Evolutionary conservation across 2,888 invertebrate genomes (phyloP).

Genomic region (Caenorhabditis sp.): DNA sequence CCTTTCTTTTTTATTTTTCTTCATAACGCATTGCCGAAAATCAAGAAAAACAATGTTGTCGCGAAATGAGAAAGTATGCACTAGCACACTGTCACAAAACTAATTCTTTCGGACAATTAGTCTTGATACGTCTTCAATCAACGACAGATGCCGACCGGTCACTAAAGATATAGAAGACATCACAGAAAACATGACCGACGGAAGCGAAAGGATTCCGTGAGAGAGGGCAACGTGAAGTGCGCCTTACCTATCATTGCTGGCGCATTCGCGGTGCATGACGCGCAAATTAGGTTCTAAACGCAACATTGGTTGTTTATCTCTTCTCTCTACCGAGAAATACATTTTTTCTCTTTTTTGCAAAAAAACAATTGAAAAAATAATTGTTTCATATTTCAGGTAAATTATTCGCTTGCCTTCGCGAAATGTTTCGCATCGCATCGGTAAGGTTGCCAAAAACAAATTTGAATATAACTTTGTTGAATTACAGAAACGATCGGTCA

Average conservation of each 20-base stretch:
- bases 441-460: slow-evolving; percentile 36
- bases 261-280: slow-evolving; percentile 57
- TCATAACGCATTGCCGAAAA: neutral
- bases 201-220: neutral
- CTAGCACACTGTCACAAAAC: neutral
- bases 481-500: slow-evolving; percentile 69
- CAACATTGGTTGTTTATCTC: slow-evolving; percentile 42
- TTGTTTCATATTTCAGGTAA: slow-evolving; percentile 46
- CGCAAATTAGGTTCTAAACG: slow-evolving; percentile 41
- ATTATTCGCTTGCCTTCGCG: slow-evolving; percentile 42
- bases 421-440: slow-evolving; percentile 65
- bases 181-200: neutral
- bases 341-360: neutral
- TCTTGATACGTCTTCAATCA: neutral
- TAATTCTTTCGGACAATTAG: neutral
- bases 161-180: neutral
- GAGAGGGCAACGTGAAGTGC: neutral
- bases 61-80: neutral
- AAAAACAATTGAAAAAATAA: neutral
- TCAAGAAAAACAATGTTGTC: neutral
- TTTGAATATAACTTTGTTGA: neutral
- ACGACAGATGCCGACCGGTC: neutral
- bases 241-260: neutral
- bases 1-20: neutral
- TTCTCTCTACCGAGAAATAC: slow-evolving; percentile 11